Percentiles rank a stretch among this genome's conserved stretches.
Evolutionary conservation across 2,113 vertebrate species (phyloP).

Genomic region (Gambusia affinis): DNA sequence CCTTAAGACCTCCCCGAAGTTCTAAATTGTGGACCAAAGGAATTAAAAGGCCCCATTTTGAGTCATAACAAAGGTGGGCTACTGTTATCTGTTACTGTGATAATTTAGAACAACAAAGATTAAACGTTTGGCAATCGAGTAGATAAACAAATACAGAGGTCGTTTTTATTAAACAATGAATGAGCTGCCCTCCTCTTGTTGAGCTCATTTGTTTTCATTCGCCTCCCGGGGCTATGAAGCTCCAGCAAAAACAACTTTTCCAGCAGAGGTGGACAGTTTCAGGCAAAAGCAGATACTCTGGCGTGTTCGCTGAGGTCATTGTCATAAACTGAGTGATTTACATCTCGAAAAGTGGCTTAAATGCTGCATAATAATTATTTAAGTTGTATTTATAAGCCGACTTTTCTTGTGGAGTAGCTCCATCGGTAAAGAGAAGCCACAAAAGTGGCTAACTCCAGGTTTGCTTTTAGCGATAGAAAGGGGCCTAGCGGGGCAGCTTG

Average conservation of each 20-base stretch:
- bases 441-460: constrained; percentile 59
- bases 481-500: constrained; percentile 81
- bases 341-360: constrained; percentile 26
- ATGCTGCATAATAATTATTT: constrained; percentile 23
- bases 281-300: constrained; percentile 51
- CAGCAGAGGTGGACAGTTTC: constrained; percentile 35
- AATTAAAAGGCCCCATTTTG: constrained; percentile 12
- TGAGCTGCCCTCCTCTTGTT: constrained; percentile 56
- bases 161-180: constrained; percentile 60
- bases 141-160: constrained; percentile 59
- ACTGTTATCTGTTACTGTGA: constrained; percentile 6
- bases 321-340: constrained; percentile 64
- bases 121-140: constrained; percentile 15
- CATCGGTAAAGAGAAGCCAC: constrained; percentile 28
- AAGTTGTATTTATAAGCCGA: constrained; percentile 3
- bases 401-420: constrained; percentile 27
- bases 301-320: constrained; percentile 61
- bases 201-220: constrained; percentile 67
- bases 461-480: constrained; percentile 70
- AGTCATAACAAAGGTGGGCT: constrained; percentile 24
- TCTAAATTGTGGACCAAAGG: constrained; percentile 11
- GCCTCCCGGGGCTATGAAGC: constrained; percentile 38
- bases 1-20: constrained; percentile 21
- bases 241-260: constrained; percentile 41
- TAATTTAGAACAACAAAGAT: constrained; percentile 24